Evolutionary conservation across 2,113 vertebrate species (phyloP), one percentile per base, ranked within the genome.

Genomic region (Oriolus oriolus): DNA sequence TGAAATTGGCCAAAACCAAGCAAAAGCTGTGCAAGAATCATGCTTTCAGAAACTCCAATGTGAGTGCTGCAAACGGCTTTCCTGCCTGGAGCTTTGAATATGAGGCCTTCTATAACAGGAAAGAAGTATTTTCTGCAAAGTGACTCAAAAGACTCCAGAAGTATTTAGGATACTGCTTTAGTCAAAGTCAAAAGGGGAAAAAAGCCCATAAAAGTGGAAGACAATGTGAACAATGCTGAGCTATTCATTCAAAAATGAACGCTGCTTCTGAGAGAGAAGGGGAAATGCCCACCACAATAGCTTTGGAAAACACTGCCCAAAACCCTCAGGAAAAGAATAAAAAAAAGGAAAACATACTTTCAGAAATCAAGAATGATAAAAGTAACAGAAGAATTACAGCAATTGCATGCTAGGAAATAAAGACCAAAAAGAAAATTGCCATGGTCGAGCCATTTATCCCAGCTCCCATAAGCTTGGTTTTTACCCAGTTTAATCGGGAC

Each of bases 161-260:
- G 47, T 65, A 80, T 83, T 91, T 37, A 85, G 87, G 37, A 90
- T 81, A 57, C 39, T 81, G 44, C 49, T 92, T 50, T 60, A 86
- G 66, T 75, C 3, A 3, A 88, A 90, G 52, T 39, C 47, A 70
- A 94, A 70, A 49, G 23, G 22, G 10, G 6, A 10, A 53, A 61
- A 57, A 84, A 49, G 22, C 28, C 18, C n/a, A 64, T 63, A 85
- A 77, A 37, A 76, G 11, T 83, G 54, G 45, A 83, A 87, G 30
- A 87, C 68, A 95, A 82, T 84, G 82, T 41, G 87, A 97, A 90
- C 88, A 96, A 90, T 65, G 54, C 69, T 70, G 54, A 91, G 56
- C 79, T 83, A 84, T 95, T 96, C 49, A 95, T 90, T 89, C 49
- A 76, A 71, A 95, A 81, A 90, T 84, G 77, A 94, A 95, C 81